Base-by-base conservation (phyloP, 2,888 invertebrate genomes). In the Polietes domitor region DNA sequence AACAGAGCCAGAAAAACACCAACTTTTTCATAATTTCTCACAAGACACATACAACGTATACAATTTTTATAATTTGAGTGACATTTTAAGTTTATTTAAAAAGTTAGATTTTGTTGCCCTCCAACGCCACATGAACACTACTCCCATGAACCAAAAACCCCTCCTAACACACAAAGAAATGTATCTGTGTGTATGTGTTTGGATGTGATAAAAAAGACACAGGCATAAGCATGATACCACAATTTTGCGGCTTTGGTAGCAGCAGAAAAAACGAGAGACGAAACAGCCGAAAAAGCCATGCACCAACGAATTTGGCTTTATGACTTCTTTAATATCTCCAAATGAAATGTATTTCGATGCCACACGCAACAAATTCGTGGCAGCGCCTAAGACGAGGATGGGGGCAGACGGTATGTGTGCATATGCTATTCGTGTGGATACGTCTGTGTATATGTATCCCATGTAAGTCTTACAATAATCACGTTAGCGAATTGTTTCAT, bases 1-100 rank as follows among this genome's bases (percentile, higher is more conserved):
- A 21, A 77, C 26, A 19, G 24, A 24, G 10, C 32, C 6, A 47
- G 28, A 78, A 79, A 58, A 79, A 50, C 65, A 76, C 32, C 71
- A 80, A 80, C 24, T 83, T 83, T 83, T 76, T n/a, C 47, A 78
- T 9, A 72, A 75, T 58, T 77, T 83, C 72, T 24, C 12, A 47
- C 68, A 47, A 68, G 26, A 43, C 50, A n/a, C 28, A 70, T 70
- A 28, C 70, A 21, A 32, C 71, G 58, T 53, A 58, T 82, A 24
- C 26, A 70, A 80, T 37, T 80, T 83, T 24, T 76, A 61, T 80
- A 73, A 77, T 83, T 83, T 83, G 80, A 83, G 77, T 83, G 83
- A 80, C 80, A 83, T 70, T 74, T 83, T 77, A 74, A 74, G 80
- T 83, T 83, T 55, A 71, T 79, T 80, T 71, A 17, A 41, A 43